phyloP scores from a whole-genome alignment of 2,888 invertebrate species.

The Campoplex capitator region DNA sequence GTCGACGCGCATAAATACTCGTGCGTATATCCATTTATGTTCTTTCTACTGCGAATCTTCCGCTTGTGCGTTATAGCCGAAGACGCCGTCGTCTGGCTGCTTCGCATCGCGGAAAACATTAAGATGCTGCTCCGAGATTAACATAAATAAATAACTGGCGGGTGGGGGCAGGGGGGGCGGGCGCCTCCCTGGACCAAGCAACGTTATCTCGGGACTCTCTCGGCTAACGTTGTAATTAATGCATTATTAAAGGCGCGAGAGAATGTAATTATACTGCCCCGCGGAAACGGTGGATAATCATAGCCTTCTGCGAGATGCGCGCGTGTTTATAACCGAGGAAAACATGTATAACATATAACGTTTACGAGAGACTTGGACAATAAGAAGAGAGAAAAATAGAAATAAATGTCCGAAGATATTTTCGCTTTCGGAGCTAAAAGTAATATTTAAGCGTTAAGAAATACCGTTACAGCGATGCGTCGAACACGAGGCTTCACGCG shows the following conservation, averaged over 20 bases:
- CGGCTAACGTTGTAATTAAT: constrained; percentile 74
- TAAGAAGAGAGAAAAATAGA: neutral
- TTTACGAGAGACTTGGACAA: neutral
- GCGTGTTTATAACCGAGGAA: constrained; percentile 58
- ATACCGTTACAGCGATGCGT: neutral
- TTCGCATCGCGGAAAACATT: constrained; percentile 67
- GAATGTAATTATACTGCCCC: constrained; percentile 75
- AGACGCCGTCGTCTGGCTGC: constrained; percentile 9
- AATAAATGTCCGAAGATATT: neutral
- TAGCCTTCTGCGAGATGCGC: constrained; percentile 56
- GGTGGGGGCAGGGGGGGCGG: constrained; percentile 25
- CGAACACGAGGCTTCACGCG: neutral
- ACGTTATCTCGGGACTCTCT: constrained; percentile 60
- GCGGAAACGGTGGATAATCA: constrained; percentile 73
- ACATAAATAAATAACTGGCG: constrained; percentile 77
- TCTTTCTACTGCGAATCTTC: constrained; percentile 32
- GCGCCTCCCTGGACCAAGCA: constrained; percentile 49
- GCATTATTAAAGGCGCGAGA: constrained; percentile 77
- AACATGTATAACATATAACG: constrained; percentile 48
- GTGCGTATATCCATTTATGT: neutral
- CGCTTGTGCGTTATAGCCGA: constrained; percentile 14
- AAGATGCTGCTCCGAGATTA: constrained; percentile 75
- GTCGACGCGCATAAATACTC: neutral
- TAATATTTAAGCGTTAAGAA: neutral
- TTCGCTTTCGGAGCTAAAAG: neutral